phyloP scores from a whole-genome alignment of 2,888 invertebrate genomes.

The Plebejus argus region DNA sequence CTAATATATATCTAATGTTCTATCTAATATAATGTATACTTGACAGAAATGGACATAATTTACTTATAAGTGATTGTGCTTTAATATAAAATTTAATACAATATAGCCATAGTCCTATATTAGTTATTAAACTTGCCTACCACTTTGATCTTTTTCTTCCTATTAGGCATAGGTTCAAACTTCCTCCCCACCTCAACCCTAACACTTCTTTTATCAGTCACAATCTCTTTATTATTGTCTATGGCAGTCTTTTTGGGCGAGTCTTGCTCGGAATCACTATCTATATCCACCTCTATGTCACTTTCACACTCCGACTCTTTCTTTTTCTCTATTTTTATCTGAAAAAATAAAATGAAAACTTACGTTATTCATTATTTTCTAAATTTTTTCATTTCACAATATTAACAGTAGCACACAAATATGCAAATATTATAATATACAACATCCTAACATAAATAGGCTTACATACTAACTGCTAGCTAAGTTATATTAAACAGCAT shows the following conservation, averaged over 20 bases:
- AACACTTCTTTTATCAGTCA: constrained; percentile 46
- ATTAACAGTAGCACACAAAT: too few species aligned
- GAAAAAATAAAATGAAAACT: constrained; percentile 37
- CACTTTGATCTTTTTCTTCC: constrained; percentile 78
- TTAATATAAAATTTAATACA: too few species aligned
- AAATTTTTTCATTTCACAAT: not conserved
- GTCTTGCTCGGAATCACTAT: constrained; percentile 69
- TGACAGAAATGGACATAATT: too few species aligned
- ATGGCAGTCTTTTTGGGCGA: constrained; percentile 29
- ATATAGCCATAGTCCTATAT: too few species aligned
- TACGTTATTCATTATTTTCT: not conserved
- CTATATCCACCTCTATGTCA: constrained; percentile 83
- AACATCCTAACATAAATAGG: too few species aligned
- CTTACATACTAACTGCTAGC: too few species aligned
- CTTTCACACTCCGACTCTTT: constrained; percentile 73
- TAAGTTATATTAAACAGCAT: too few species aligned
- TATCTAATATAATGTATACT: too few species aligned
- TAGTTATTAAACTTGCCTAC: constrained; percentile 59
- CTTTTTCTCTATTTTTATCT: constrained; percentile 78
- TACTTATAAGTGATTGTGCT: too few species aligned
- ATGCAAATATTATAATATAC: too few species aligned
- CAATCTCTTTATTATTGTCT: constrained; percentile 32
- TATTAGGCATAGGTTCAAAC: constrained; percentile 70
- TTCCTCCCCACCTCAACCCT: constrained; percentile 62
- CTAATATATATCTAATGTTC: too few species aligned